phyloP scores from a whole-genome alignment of 2,888 invertebrate species.

The Microctonus brassicae region DNA sequence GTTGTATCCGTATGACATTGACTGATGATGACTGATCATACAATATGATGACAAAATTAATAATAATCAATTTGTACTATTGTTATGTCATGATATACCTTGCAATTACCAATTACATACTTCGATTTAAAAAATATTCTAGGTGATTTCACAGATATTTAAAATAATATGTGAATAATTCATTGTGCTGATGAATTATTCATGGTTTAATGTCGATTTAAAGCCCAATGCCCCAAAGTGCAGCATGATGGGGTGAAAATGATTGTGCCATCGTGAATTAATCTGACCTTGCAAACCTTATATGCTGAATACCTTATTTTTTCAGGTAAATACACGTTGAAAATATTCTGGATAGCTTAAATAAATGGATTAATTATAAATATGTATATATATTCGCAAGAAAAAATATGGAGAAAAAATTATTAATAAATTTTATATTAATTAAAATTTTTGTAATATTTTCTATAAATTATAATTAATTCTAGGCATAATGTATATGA shows the following conservation, averaged over 20 bases:
- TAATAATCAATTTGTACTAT: no score
- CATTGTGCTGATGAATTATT: neutral
- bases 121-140: neutral
- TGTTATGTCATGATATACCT: no score
- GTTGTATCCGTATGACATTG: neutral
- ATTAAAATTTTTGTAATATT: no score
- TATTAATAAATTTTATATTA: no score
- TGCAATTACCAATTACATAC: neutral
- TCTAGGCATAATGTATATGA: no score
- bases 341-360: no score
- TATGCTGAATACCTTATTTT: neutral
- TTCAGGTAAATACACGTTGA: neutral
- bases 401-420: no score
- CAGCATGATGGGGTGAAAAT: neutral
- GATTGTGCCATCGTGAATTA: neutral
- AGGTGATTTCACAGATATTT: neutral
- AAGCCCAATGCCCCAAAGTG: neutral
- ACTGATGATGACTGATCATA: no score
- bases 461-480: no score
- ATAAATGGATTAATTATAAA: no score
- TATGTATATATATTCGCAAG: no score
- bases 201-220: neutral
- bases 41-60: no score
- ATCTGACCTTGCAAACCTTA: neutral
- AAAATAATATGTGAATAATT: neutral